These are phyloP conservation scores for Polyommatus iphigenia DNA, from an alignment of 2,888 invertebrate species.

Conservation along the genomic window DNA sequence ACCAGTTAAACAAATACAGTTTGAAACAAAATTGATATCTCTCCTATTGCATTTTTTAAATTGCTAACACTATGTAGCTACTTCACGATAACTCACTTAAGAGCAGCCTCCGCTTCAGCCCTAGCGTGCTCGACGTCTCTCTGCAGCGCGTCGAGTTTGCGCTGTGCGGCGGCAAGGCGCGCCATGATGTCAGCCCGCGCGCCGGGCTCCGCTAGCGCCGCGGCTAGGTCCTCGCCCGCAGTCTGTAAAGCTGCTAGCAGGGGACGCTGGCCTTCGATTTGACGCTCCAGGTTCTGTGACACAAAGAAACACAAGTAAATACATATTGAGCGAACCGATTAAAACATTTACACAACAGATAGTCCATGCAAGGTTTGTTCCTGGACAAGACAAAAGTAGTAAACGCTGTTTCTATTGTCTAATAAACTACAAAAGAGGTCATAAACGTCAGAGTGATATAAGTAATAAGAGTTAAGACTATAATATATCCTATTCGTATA, in stretches of 20 bases:
- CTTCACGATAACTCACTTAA: slow-evolving; percentile 67
- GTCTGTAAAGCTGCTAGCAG: slow-evolving; percentile 92
- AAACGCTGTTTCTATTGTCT: too few relatives aligned
- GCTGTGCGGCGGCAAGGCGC: slow-evolving; percentile 91
- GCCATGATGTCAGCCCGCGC: slow-evolving; percentile 94
- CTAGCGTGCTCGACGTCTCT: slow-evolving; percentile 94
- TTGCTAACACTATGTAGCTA: not conserved
- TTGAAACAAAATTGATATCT: too few relatives aligned
- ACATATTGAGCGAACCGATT: not conserved
- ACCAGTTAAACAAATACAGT: too few relatives aligned
- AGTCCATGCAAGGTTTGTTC: not conserved
- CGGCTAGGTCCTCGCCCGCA: slow-evolving; percentile 93
- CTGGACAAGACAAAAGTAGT: too few relatives aligned
- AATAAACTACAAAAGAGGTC: too few relatives aligned
- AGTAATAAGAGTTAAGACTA: too few relatives aligned
- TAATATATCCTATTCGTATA: too few relatives aligned
- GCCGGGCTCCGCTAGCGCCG: slow-evolving; percentile 93
- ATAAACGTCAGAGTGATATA: too few relatives aligned
- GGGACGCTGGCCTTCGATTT: slow-evolving; percentile 93
- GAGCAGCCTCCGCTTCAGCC: slow-evolving; percentile 92
- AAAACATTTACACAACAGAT: too few relatives aligned
- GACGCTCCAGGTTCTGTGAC: slow-evolving; percentile 86
- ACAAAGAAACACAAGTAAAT: slow-evolving; percentile 15
- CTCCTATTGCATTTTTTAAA: too few relatives aligned
- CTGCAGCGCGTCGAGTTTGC: slow-evolving; percentile 93